Base-by-base conservation (phyloP, 2,888 invertebrate species). In the Campaea margaritaria region DNA sequence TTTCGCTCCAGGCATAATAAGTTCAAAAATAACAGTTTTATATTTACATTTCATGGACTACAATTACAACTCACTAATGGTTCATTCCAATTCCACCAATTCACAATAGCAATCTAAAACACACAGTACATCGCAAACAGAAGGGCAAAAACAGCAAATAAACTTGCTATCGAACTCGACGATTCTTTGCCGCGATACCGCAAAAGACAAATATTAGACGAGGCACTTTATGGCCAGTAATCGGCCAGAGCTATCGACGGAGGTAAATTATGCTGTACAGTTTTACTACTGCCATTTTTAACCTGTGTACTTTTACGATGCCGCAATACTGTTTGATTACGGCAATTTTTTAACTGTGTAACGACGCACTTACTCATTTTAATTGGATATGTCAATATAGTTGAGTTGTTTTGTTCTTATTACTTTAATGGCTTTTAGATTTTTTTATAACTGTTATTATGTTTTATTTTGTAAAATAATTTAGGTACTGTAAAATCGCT, bases 71-170 rank as follows among this genome's bases (percentile, higher is more conserved):
- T 21, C 10, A 34, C 2, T 34, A 2, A 2, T 34, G 10, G 4
- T 5, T 31, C 31, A 31, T 9, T 31, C 10, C 31, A 31, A 31
- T 31, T 10, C 31, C 31, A 9, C 10, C 31, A 31, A 31, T 31
- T 10, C 31, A 7, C 10, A 31, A 31, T 31, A 31, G 34, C 13
- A 9, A 14, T 13, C n/a, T 3, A 13, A 51, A 61, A 42, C 39
- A 63, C 56, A 67, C 48, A 65, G 49, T 31, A 49, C 45, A 63
- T 16, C 15, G 41, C 53, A 67, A 68, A 69, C 66, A 68, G 43
- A 50, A 55, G 28, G 56, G 13, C 31, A 55, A 57, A 58, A 46
- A 45, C 54, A 15, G 41, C 36, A 34, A 47, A 46, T 21, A 42
- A 49, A 50, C 52, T 39, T 50, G 41, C 38, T 48, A 28, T 43